A percentile compares a stretch with the other conserved stretches of the same genome.
Conservation (phyloP, 2,113 vertebrate genomes). For the Thalassoma bifasciatum region DNA sequence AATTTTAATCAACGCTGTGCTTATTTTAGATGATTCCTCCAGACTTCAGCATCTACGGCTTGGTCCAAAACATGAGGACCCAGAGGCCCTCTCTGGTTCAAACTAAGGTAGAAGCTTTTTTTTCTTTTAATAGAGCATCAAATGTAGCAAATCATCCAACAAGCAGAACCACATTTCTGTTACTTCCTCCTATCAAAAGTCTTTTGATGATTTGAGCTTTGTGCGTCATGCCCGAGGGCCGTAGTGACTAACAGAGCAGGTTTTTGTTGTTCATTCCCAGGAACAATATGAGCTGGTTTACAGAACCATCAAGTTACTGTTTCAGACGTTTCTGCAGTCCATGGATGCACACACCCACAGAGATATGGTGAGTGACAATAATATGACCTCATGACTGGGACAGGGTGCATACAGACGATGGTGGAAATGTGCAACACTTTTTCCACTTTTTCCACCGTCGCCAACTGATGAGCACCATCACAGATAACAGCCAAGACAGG, state of each 20-base stretch:
- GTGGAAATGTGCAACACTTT: not conserved
- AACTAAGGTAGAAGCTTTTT: slow-evolving; percentile 86
- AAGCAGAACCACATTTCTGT: slow-evolving; percentile 35
- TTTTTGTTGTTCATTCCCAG: slow-evolving; percentile 75
- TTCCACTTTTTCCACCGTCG: not conserved
- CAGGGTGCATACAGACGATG: not conserved
- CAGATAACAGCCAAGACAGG: slow-evolving; percentile 1
- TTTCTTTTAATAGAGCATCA: not conserved
- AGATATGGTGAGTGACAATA: slow-evolving; percentile 57
- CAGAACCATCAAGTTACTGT: slow-evolving; percentile 86
- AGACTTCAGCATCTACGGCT: slow-evolving; percentile 89
- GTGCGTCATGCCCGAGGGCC: not conserved
- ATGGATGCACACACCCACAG: slow-evolving; percentile 26
- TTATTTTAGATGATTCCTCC: slow-evolving; percentile 87
- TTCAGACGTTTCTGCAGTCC: slow-evolving; percentile 86
- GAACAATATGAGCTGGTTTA: slow-evolving; percentile 96
- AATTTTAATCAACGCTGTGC: not conserved
- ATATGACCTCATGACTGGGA: not conserved
- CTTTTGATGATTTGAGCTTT: not conserved
- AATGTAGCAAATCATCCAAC: slow-evolving; percentile 1
- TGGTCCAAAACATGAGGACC: slow-evolving; percentile 94
- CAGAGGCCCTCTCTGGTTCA: slow-evolving; percentile 95
- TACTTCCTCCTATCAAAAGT: not conserved
- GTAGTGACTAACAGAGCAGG: slow-evolving; percentile 29
- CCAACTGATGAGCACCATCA: not conserved